phyloP scores from a whole-genome alignment of 2,113 vertebrate genomes.

The Entomyzon cyanotis region DNA sequence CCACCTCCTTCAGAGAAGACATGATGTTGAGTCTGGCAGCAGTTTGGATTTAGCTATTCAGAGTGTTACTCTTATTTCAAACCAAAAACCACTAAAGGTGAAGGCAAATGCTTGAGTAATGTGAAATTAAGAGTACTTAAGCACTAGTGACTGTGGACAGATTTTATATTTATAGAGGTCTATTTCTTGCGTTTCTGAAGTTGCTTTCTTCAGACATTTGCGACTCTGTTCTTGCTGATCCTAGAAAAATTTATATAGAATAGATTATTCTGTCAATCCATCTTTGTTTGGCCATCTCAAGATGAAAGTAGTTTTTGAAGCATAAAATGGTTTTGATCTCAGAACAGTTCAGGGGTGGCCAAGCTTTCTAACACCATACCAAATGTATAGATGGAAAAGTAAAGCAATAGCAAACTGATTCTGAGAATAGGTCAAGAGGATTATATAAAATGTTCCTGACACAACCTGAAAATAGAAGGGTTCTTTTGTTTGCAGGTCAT shows the following conservation, averaged over 20 bases:
- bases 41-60: neutral
- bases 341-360: neutral
- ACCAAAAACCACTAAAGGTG: neutral
- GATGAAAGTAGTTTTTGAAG: neutral
- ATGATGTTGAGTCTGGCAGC: neutral
- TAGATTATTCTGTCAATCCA: neutral
- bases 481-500: conserved; percentile 22
- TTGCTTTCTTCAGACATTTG: neutral
- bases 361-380: neutral
- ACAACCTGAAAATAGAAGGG: neutral
- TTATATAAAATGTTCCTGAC: neutral
- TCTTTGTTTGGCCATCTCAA: neutral
- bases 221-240: neutral
- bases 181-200: neutral
- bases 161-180: neutral
- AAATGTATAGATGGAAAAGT: neutral
- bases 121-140: neutral
- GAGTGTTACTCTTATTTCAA: neutral
- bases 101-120: neutral
- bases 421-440: neutral
- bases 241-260: neutral
- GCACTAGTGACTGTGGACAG: neutral
- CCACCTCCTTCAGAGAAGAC: neutral
- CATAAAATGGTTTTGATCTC: neutral
- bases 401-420: neutral